Conservation (phyloP, 2,113 vertebrate species). For the Poeciliopsis retropinna region DNA sequence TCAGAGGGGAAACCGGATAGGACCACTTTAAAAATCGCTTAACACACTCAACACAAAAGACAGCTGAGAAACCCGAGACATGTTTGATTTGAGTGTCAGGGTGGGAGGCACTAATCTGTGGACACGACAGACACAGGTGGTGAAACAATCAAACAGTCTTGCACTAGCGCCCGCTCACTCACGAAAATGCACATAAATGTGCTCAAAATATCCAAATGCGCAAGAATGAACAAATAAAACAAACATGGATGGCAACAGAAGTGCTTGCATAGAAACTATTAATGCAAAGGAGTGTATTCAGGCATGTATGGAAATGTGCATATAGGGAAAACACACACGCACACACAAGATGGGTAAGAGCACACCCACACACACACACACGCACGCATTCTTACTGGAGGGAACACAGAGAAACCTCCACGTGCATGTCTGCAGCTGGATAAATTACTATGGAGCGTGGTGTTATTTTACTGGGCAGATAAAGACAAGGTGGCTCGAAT, state of each 20-base stretch:
- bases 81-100: conserved; percentile 74
- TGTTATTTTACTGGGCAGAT: conserved; percentile 80
- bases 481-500: conserved; percentile 87
- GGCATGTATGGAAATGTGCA: conserved; percentile 25
- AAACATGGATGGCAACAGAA: conserved; percentile 24
- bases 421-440: conserved; percentile 27
- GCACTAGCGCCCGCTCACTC: conserved; percentile 33
- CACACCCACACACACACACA: neutral
- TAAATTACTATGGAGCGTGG: conserved; percentile 61
- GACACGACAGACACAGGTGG: conserved; percentile 79
- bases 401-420: conserved; percentile 19
- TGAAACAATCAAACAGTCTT: conserved; percentile 80
- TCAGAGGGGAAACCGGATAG: conserved; percentile 73
- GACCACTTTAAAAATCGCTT: conserved; percentile 78
- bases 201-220: conserved; percentile 14
- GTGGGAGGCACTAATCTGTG: conserved; percentile 75
- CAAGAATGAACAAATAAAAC: conserved; percentile 16
- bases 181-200: conserved; percentile 1
- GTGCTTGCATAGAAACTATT: conserved; percentile 26
- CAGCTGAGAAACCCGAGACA: conserved; percentile 72
- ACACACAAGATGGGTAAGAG: neutral
- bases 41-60: conserved; percentile 78
- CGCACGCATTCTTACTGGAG: neutral
- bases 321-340: conserved; percentile 8
- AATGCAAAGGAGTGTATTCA: conserved; percentile 32